These are phyloP conservation scores for Apotomis betuletana DNA, from an alignment of 2,888 invertebrate genomes.

Conservation along the genomic window DNA sequence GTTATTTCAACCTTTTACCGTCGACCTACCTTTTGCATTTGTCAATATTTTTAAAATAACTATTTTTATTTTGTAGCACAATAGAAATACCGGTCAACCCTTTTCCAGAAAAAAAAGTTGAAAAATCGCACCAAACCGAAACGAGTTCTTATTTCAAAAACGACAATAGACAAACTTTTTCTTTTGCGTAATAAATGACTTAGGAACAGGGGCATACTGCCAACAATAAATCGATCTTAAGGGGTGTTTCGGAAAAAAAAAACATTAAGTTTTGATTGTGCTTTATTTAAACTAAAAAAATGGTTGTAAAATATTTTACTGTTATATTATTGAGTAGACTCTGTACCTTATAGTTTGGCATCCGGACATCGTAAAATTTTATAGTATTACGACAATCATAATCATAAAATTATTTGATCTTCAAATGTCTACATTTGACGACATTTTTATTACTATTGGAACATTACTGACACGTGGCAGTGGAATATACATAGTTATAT, in stretches of 20 bases:
- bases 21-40: background rate
- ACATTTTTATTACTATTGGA: constrained; percentile 6
- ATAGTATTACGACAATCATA: constrained; percentile 13
- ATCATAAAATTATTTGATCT: constrained; percentile 9
- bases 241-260: constrained; percentile 48
- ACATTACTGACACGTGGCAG: background rate
- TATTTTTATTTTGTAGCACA: constrained; percentile 18
- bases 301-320: constrained; percentile 52
- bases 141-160: constrained; percentile 64
- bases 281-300: constrained; percentile 40
- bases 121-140: constrained; percentile 55
- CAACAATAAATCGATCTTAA: constrained; percentile 57
- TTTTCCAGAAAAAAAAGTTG: constrained; percentile 48
- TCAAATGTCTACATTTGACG: background rate
- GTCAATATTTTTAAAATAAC: constrained; percentile 15
- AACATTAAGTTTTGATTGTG: constrained; percentile 18
- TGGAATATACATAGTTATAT: too few species aligned
- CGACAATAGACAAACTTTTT: constrained; percentile 67
- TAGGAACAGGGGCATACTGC: constrained; percentile 61
- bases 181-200: constrained; percentile 60
- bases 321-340: constrained; percentile 53
- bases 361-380: constrained; percentile 26
- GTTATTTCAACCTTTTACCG: background rate
- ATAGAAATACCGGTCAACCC: constrained; percentile 40
- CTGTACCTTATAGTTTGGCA: background rate